These are phyloP conservation scores for Apotomis turbidana DNA, from an alignment of 2,888 invertebrate genomes.

Conservation along the genomic window DNA sequence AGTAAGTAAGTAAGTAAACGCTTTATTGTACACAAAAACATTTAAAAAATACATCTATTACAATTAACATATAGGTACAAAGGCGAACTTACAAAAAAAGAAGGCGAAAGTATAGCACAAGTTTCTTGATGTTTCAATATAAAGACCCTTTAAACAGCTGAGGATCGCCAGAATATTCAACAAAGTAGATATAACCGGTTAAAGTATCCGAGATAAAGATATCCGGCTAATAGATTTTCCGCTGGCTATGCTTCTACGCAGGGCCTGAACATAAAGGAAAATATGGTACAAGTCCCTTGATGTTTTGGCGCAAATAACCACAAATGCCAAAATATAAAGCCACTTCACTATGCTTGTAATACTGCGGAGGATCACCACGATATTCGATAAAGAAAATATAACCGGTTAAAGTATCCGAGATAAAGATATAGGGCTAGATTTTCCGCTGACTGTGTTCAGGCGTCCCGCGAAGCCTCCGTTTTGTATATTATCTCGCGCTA, in stretches of 20 bases:
- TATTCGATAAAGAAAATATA: constrained; percentile 64
- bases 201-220: constrained; percentile 68
- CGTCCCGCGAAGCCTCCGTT: constrained; percentile 77
- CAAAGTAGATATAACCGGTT: constrained; percentile 64
- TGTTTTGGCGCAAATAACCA: no score
- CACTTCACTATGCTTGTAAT: constrained; percentile 37
- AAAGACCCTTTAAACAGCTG: constrained; percentile 39
- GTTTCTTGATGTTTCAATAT: no score
- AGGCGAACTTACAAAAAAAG: no score
- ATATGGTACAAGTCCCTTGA: no score
- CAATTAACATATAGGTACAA: no score
- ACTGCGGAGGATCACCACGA: constrained; percentile 54
- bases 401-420: constrained; percentile 64
- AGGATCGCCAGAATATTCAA: constrained; percentile 58
- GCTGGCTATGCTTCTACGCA: constrained; percentile 51
- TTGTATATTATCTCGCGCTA: constrained; percentile 81
- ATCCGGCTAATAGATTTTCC: constrained; percentile 67
- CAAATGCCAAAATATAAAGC: no score
- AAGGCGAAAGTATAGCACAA: no score
- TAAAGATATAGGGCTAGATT: constrained; percentile 69
- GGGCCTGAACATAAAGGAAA: no score
- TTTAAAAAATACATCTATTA: no score
- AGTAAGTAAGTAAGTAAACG: no score
- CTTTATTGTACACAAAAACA: no score
- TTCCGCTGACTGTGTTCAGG: constrained; percentile 69